Percentiles rank a stretch among this genome's conserved stretches.
These are phyloP conservation scores for Drosophila limbata DNA, from an alignment of 2,888 invertebrate genomes.

Conservation along the genomic window DNA sequence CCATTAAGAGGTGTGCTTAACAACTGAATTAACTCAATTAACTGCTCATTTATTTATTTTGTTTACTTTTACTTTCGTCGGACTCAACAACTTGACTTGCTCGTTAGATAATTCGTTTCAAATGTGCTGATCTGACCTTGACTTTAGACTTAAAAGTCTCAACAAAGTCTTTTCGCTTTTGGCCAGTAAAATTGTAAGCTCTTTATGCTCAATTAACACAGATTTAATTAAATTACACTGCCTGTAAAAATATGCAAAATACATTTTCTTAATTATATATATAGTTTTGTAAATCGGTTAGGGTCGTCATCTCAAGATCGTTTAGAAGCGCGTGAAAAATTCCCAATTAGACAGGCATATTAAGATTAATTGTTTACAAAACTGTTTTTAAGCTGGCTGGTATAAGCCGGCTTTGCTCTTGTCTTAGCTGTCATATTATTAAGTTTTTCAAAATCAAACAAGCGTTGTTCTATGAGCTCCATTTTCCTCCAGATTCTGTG, in stretches of 20 bases:
- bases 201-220: constrained; percentile 54
- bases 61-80: constrained; percentile 67
- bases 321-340: constrained; percentile 33
- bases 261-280: not conserved
- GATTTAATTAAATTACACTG: constrained; percentile 28
- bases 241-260: constrained; percentile 11
- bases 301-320: constrained; percentile 39
- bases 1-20: constrained; percentile 46
- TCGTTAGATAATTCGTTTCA: constrained; percentile 4
- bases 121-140: constrained; percentile 54
- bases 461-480: too few species aligned
- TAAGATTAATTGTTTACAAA: constrained; percentile 29
- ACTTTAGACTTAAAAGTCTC: constrained; percentile 19
- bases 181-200: constrained; percentile 26
- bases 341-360: constrained; percentile 16
- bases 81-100: not conserved
- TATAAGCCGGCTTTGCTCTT: not conserved
- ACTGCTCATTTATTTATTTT: constrained; percentile 37
- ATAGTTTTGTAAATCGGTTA: constrained; percentile 16
- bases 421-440: not conserved
- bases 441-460: too few species aligned
- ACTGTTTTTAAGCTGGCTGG: not conserved
- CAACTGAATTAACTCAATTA: constrained; percentile 65
- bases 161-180: constrained; percentile 13
- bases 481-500: too few species aligned